phyloP scores from a whole-genome alignment of 2,888 invertebrate species.

The Dermolepida albohirtum region DNA sequence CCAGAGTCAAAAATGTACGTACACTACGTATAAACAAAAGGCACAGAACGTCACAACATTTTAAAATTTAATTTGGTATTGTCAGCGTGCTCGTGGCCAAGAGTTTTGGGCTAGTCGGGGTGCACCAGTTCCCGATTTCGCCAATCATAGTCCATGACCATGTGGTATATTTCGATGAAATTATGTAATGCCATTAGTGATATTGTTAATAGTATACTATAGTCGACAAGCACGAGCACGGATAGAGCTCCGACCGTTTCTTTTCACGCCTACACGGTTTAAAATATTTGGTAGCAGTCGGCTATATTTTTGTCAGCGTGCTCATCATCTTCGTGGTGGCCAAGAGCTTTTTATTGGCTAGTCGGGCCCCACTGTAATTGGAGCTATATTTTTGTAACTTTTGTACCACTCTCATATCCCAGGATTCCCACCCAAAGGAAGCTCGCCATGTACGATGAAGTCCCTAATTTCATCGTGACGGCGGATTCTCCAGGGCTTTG shows the following conservation, averaged over 20 bases:
- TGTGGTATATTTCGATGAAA: conserved; percentile 54
- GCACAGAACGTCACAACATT: neutral
- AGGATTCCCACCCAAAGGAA: too few relatives aligned
- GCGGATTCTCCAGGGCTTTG: conserved; percentile 49
- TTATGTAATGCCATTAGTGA: conserved; percentile 53
- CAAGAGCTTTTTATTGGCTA: too few relatives aligned
- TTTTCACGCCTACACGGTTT: conserved; percentile 55
- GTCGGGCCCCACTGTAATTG: too few relatives aligned
- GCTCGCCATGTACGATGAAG: conserved; percentile 22
- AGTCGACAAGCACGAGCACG: conserved; percentile 49
- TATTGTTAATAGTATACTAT: conserved; percentile 39
- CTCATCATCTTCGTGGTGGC: conserved; percentile 47
- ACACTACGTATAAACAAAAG: too few relatives aligned
- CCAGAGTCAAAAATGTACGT: too few relatives aligned
- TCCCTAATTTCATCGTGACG: conserved; percentile 48
- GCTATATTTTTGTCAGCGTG: conserved; percentile 48
- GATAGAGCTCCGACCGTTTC: conserved; percentile 49
- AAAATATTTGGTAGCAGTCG: conserved; percentile 54
- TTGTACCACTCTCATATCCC: too few relatives aligned
- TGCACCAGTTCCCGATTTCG: too few relatives aligned
- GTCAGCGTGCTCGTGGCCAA: conserved; percentile 27
- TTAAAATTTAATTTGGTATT: too few relatives aligned
- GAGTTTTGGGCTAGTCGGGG: too few relatives aligned
- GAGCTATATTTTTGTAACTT: too few relatives aligned
- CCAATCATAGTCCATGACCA: too few relatives aligned